Percentiles rank a stretch among this genome's conserved stretches.
Evolutionary conservation across 2,797 vertebrate species (phyloP).

Genomic region (Rhinogobio ventralis): DNA sequence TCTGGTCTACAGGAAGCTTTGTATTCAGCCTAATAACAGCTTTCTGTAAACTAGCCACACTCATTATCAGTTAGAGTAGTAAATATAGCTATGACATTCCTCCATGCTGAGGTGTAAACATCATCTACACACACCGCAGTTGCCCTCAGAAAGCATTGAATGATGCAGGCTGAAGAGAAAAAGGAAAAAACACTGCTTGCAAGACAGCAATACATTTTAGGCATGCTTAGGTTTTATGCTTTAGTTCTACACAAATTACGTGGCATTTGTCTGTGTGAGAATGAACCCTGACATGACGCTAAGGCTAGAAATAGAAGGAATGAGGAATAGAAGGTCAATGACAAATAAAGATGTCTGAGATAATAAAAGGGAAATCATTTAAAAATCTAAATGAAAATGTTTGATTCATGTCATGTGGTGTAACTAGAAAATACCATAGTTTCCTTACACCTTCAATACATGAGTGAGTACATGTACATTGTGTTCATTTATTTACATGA

Average conservation of each 20-base stretch:
- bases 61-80: slow-evolving; percentile 75
- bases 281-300: background rate
- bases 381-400: background rate
- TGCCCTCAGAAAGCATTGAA: background rate
- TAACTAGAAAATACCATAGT: background rate
- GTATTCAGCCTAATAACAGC: slow-evolving; percentile 77
- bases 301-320: background rate
- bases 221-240: background rate
- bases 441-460: background rate
- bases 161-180: background rate
- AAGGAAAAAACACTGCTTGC: background rate
- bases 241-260: background rate
- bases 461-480: background rate
- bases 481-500: background rate
- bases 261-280: background rate
- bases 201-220: background rate
- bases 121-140: slow-evolving; percentile 49
- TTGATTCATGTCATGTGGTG: background rate
- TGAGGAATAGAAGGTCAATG: background rate
- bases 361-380: background rate
- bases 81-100: slow-evolving; percentile 78
- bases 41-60: slow-evolving; percentile 73
- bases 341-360: background rate
- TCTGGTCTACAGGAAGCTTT: slow-evolving; percentile 55
- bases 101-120: slow-evolving; percentile 75